Evolutionary conservation across 2,888 invertebrate species (phyloP), one percentile per base, ranked within the genome.

Genomic region (Omphaloscelis lunosa): DNA sequence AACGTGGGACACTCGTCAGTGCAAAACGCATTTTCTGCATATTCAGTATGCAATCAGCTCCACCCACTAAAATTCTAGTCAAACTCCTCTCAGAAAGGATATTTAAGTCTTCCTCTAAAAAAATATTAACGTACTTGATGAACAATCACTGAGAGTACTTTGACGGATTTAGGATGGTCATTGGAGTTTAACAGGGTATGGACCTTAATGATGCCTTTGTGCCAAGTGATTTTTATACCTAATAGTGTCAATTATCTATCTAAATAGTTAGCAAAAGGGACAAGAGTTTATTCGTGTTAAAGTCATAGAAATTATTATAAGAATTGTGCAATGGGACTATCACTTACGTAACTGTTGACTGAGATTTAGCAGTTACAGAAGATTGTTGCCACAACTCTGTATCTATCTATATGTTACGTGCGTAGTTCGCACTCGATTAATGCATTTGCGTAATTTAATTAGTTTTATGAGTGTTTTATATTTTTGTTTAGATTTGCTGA

Each of bases 381-480:
- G 90, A 90, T 91, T 91, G 91, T 95, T 95, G 96, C 93, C 94
- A 93, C 94, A 95, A 93, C 91, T 93, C 89, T 90, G 89, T 91
- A 85, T 91, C 89, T 91, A 90, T 91, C 89, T 89, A 89, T 91
- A 91, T 79, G 86, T 82, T 71, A 85, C 89, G 90, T 91, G 92
- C 91, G 90, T 88, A 82, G 82, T 87, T 87, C 92, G 94, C 93
- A 93, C 93, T 91, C 90, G 79, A 93, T 93, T 90, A 92, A 93
- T 96, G 96, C 96, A 96, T 96, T 96, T 95, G 94, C 94, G 93
- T 96, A 95, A 95, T 95, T 94, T 96, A 95, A 94, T 94, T 95
- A 95, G 93, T 91, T 93, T 86, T 93, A 92, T 90, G 89, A 91
- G 93, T 91, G 90, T 93, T 92, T 91, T 91, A 91, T 90, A 90